A percentile compares a stretch with the other conserved stretches of the same genome.
Evolutionary conservation across 37 sponge, comb jelly and placozoan species (phyloP).

Genomic region (Eunapius fragilis): DNA sequence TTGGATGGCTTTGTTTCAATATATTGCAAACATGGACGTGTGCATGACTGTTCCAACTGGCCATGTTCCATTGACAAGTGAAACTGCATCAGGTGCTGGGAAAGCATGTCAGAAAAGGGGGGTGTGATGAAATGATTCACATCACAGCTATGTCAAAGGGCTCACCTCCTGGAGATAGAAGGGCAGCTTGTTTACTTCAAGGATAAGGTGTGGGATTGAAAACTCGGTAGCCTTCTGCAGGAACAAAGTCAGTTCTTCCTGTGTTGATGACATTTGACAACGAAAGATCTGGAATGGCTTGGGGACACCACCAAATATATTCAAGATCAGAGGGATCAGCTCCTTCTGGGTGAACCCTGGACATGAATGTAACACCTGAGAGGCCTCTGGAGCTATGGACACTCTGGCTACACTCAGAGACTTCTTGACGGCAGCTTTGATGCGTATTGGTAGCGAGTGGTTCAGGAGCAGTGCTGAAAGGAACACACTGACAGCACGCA

Average conservation of each 20-base stretch:
- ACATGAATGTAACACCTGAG: slow-evolving; percentile 24
- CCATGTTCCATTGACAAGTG: slow-evolving; percentile 33
- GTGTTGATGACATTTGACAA: slow-evolving; percentile 52
- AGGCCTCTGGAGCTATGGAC: background rate
- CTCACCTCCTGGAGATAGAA: slow-evolving; percentile 77
- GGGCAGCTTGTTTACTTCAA: slow-evolving; percentile 71
- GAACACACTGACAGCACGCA: background rate
- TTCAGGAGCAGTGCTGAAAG: background rate
- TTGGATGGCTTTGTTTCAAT: slow-evolving; percentile 30
- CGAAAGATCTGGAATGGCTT: slow-evolving; percentile 70
- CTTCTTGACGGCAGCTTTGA: background rate
- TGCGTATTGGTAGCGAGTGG: background rate
- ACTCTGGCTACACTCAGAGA: background rate
- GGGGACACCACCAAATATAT: slow-evolving; percentile 65
- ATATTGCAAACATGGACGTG: slow-evolving; percentile 12
- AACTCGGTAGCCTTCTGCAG: slow-evolving; percentile 30
- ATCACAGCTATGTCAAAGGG: background rate
- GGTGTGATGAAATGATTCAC: background rate
- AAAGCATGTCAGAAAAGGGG: background rate
- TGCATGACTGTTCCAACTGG: background rate
- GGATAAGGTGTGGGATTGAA: slow-evolving; percentile 44
- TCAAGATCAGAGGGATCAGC: slow-evolving; percentile 56
- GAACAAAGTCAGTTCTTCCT: slow-evolving; percentile 74
- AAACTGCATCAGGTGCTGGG: slow-evolving; percentile 60
- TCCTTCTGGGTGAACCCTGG: slow-evolving; percentile 45